phyloP scores from a whole-genome alignment of 2,797 vertebrate species.

The Coracias cyanogaster region DNA sequence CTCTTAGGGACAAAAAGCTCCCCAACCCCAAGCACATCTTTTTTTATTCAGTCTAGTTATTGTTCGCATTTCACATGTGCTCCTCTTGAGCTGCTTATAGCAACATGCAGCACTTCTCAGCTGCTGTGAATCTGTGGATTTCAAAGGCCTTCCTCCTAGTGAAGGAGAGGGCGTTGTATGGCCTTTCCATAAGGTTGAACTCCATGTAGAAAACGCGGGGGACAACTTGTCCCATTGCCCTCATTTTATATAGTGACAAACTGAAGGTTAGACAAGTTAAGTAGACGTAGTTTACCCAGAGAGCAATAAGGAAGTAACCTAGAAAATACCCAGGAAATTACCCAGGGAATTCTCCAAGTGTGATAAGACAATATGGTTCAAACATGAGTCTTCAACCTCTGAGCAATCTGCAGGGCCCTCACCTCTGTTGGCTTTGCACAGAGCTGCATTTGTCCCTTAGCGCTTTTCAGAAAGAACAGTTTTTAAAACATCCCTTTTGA shows the following conservation, averaged over 20 bases:
- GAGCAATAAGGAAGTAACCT: constrained; percentile 41
- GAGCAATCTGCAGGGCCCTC: neutral
- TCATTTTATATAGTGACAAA: neutral
- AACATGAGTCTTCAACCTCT: neutral
- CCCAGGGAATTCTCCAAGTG: constrained; percentile 1
- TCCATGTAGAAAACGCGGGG: neutral
- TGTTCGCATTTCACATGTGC: neutral
- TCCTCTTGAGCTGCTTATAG: neutral
- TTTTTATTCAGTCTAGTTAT: neutral
- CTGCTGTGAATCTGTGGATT: neutral
- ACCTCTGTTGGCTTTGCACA: neutral
- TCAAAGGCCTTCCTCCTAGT: neutral
- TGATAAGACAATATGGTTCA: neutral
- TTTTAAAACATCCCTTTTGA: neutral
- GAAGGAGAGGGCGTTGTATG: neutral
- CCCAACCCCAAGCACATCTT: neutral
- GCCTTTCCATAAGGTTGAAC: neutral
- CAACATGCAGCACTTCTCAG: neutral
- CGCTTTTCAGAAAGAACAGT: neutral
- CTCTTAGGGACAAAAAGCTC: neutral
- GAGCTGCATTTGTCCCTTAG: neutral
- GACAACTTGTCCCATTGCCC: neutral
- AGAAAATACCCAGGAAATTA: constrained; percentile 35
- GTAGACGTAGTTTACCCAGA: neutral
- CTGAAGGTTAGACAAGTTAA: neutral